Percentiles rank a stretch among this genome's conserved stretches.
These are phyloP conservation scores for Cheumatopsyche charites DNA, from an alignment of 1,140 invertebrate genomes.

Conservation along the genomic window DNA sequence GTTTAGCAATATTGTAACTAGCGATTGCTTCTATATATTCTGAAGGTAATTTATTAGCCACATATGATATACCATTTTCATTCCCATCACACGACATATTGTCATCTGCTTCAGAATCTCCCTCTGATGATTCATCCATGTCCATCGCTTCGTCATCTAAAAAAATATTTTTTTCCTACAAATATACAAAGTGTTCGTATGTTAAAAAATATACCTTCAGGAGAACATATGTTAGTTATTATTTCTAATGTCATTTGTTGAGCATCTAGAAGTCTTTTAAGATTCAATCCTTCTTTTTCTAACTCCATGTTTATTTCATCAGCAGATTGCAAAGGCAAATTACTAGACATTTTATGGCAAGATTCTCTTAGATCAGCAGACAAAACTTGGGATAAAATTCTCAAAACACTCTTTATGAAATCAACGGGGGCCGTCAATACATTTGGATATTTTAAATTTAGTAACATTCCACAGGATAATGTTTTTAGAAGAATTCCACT, in stretches of 20 bases:
- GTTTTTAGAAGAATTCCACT: constrained; percentile 62
- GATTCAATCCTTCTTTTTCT: constrained; percentile 56
- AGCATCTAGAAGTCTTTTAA: constrained; percentile 63
- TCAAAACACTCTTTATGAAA: constrained; percentile 56
- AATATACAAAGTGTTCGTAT: not conserved
- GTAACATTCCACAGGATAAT: constrained; percentile 62
- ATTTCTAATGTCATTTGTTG: constrained; percentile 73
- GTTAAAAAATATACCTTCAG: constrained; percentile 63
- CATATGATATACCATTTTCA: not conserved
- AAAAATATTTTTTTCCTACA: not conserved
- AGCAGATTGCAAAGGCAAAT: constrained; percentile 52
- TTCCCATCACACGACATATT: constrained; percentile 41
- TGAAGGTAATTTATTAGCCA: not conserved
- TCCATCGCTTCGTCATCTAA: constrained; percentile 59
- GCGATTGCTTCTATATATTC: constrained; percentile 59
- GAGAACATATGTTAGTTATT: constrained; percentile 72
- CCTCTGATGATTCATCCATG: too few species aligned
- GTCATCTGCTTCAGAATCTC: constrained; percentile 57
- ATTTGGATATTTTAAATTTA: constrained; percentile 59
- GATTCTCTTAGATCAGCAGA: constrained; percentile 55
- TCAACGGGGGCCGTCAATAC: constrained; percentile 53
- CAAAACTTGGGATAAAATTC: constrained; percentile 58
- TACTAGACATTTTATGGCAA: constrained; percentile 60
- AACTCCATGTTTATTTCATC: constrained; percentile 49
- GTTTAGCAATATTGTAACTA: constrained; percentile 61